Evolutionary conservation across 2,888 invertebrate genomes (phyloP), one percentile per base, ranked within the genome.

Genomic region (Ischnus inquisitorius): DNA sequence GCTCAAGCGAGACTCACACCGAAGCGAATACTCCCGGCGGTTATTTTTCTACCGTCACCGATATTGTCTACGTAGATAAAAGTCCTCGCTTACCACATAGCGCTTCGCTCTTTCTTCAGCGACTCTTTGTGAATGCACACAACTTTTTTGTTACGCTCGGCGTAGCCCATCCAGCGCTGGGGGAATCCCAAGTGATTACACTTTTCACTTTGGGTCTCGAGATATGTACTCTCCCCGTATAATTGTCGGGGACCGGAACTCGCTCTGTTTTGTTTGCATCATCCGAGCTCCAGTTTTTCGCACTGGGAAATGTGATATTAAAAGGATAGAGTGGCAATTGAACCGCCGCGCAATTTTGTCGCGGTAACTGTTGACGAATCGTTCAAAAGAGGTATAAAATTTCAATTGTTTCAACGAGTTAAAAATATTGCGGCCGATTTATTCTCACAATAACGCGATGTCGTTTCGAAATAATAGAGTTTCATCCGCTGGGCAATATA

Each of bases 161-260:
- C 22, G 71, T 2, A 48, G 16, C 57, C 43, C 22, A 12, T 22
- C 10, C 54, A 12, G 34, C 64, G 54, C 41, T 25, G 48, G 54
- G 46, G 39, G 54, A 79, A 69, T 75, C 69, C 64, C 82, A 28
- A 79, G 79, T 79, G 82, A 79, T 83, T 75, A 83, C 79, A 75
- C 46, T 79, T 79, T 74, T 68, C 67, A 77, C 77, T 78, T 74
- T 54, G 22, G 54, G 62, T 0, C 68, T 39, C 34, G 51, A 69
- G 74, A 54, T 64, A 46, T 39, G 54, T 68, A 22, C 22, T 34
- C 43, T 43, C n/a, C 67, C 39, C 43, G 51, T 48, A 60, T 62
- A 43, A 60, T n/a, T 19, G 22, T 39, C 12, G 39, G 12, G 34
- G 34, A 22, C 72, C 43, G 22, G 22, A 48, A 25, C 48, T 57